Evolutionary conservation across 2,113 vertebrate species (phyloP).

Genomic region (Delphinapterus leucas): DNA sequence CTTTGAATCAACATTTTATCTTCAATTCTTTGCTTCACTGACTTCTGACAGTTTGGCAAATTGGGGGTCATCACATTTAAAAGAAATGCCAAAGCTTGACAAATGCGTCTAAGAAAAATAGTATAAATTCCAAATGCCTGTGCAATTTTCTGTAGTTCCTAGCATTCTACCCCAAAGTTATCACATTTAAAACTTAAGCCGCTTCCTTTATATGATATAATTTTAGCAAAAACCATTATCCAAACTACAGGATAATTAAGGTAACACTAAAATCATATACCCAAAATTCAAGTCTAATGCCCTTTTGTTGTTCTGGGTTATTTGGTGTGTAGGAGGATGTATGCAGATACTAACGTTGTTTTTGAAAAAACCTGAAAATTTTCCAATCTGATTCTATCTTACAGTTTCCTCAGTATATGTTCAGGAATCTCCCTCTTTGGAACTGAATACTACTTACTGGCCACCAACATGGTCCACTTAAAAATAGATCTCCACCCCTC

Average conservation of each 20-base stretch:
- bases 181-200: constrained; percentile 30
- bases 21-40: constrained; percentile 68
- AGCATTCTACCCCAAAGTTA: constrained; percentile 6
- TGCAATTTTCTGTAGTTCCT: constrained; percentile 51
- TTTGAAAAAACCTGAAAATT: background rate
- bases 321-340: background rate
- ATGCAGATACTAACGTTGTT: background rate
- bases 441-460: background rate
- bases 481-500: background rate
- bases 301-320: background rate
- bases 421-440: background rate
- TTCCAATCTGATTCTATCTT: background rate
- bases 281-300: background rate
- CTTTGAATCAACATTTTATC: constrained; percentile 62
- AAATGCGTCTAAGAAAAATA: constrained; percentile 47
- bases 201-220: background rate
- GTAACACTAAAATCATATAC: background rate
- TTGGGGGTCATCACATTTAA: constrained; percentile 40
- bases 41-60: constrained; percentile 62
- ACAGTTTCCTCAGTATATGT: background rate
- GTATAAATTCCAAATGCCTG: constrained; percentile 40
- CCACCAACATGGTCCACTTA: background rate
- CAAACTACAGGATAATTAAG: constrained; percentile 48
- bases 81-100: constrained; percentile 17
- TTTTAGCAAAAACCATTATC: constrained; percentile 35